Conservation (phyloP, 1,140 invertebrate species). For the Aphaenogaster floridana region DNA sequence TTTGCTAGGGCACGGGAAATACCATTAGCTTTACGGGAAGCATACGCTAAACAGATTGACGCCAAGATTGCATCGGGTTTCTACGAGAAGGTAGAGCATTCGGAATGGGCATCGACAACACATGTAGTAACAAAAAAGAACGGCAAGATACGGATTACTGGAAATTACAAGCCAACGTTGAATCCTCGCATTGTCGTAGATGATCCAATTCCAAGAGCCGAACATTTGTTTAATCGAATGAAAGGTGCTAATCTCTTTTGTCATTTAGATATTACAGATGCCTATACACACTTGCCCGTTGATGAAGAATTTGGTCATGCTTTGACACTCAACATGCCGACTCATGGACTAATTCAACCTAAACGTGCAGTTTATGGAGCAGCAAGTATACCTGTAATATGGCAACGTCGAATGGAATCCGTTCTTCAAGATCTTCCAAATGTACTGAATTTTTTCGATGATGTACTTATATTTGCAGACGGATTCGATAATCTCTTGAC, state of each 20-base stretch:
- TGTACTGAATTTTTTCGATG: slow-evolving; percentile 21
- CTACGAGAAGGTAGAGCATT: not conserved
- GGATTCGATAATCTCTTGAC: not conserved
- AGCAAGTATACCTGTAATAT: not conserved
- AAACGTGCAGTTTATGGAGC: not conserved
- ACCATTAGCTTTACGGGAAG: not conserved
- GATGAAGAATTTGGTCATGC: no score
- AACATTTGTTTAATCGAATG: not conserved
- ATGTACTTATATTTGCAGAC: not conserved
- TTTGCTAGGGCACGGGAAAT: not conserved
- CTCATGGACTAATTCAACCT: no score
- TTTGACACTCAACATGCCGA: no score
- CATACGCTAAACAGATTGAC: not conserved
- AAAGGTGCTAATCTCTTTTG: not conserved
- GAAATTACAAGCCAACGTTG: not conserved
- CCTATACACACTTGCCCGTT: no score
- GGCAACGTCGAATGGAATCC: slow-evolving; percentile 16
- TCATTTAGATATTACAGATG: no score
- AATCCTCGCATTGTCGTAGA: not conserved
- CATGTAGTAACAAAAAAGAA: not conserved
- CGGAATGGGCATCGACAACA: not conserved
- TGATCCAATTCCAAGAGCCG: not conserved
- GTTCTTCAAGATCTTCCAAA: not conserved
- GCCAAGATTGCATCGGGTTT: not conserved
- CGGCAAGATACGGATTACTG: not conserved